Evolutionary conservation across 2,888 invertebrate species (phyloP).

Genomic region (Eurois occulta): DNA sequence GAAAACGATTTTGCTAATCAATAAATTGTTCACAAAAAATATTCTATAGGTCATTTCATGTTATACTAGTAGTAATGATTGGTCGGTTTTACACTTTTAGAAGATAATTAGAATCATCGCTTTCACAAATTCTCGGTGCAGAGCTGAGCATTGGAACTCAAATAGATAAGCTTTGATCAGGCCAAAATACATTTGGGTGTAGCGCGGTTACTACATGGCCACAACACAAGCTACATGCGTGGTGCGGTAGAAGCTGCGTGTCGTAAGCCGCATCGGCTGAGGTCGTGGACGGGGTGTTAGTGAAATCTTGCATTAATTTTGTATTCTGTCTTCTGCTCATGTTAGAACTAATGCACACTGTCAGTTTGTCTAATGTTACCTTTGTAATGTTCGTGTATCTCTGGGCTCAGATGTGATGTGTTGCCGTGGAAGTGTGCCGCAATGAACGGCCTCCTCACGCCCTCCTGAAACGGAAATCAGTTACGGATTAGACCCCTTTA

Average conservation of each 20-base stretch:
- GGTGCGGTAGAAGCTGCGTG: background rate
- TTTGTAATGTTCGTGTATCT: slow-evolving; percentile 90
- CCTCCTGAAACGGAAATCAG: slow-evolving; percentile 70
- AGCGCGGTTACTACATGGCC: background rate
- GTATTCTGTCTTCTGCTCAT: background rate
- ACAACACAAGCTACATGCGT: background rate
- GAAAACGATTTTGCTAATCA: background rate
- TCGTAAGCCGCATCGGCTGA: background rate
- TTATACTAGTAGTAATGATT: background rate
- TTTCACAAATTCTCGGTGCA: background rate
- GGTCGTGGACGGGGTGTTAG: background rate
- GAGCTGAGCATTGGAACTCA: background rate
- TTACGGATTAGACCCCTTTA: slow-evolving; percentile 4
- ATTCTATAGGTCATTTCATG: background rate
- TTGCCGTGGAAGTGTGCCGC: slow-evolving; percentile 92
- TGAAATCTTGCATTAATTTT: background rate
- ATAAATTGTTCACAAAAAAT: background rate
- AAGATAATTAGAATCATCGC: background rate
- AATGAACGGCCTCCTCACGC: slow-evolving; percentile 81
- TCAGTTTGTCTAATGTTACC: slow-evolving; percentile 78
- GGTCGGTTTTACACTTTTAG: background rate
- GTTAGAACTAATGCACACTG: background rate
- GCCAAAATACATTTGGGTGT: background rate
- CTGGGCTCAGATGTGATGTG: slow-evolving; percentile 90
- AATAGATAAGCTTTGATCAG: background rate